Percentiles rank a stretch among this genome's conserved stretches.
phyloP scores from a whole-genome alignment of 2,797 vertebrate genomes.

The Discoglossus pictus region DNA sequence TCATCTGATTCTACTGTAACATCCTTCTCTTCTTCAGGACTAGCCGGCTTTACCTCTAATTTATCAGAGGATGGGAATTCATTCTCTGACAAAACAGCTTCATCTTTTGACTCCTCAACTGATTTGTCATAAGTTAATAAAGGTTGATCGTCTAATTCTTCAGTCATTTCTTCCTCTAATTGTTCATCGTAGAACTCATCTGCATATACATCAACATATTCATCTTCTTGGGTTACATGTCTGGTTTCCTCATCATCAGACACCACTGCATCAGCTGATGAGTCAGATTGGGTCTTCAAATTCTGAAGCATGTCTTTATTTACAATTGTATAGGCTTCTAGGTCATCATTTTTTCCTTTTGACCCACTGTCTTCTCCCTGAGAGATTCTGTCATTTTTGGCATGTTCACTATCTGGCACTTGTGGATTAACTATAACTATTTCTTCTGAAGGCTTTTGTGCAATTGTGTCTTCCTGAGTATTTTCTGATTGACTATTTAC shows the following conservation, averaged over 20 bases:
- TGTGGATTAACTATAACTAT: conserved; percentile 62
- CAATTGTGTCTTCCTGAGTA: conserved; percentile 60
- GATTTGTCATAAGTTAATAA: conserved; percentile 70
- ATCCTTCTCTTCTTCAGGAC: conserved; percentile 59
- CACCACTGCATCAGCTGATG: conserved; percentile 81
- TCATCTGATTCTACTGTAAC: conserved; percentile 57
- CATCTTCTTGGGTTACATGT: conserved; percentile 74
- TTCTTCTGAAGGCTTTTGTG: conserved; percentile 61
- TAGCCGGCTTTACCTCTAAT: conserved; percentile 13
- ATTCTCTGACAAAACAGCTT: conserved; percentile 39
- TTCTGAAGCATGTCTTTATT: conserved; percentile 69
- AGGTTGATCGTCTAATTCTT: conserved; percentile 60
- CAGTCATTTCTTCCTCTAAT: conserved; percentile 55
- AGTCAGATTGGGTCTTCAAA: conserved; percentile 80
- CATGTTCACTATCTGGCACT: conserved; percentile 68
- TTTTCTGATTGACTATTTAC: conserved; percentile 36
- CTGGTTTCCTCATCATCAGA: conserved; percentile 81
- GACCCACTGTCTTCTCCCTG: conserved; percentile 55
- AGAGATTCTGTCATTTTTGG: conserved; percentile 67
- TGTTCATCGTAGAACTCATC: conserved; percentile 59
- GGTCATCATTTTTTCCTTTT: conserved; percentile 59
- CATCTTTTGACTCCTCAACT: conserved; percentile 25
- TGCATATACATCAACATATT: conserved; percentile 70
- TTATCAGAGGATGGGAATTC: not conserved
- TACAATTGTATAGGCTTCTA: conserved; percentile 63